Conservation (phyloP, 2,888 invertebrate genomes). For the Cabera pusaria region DNA sequence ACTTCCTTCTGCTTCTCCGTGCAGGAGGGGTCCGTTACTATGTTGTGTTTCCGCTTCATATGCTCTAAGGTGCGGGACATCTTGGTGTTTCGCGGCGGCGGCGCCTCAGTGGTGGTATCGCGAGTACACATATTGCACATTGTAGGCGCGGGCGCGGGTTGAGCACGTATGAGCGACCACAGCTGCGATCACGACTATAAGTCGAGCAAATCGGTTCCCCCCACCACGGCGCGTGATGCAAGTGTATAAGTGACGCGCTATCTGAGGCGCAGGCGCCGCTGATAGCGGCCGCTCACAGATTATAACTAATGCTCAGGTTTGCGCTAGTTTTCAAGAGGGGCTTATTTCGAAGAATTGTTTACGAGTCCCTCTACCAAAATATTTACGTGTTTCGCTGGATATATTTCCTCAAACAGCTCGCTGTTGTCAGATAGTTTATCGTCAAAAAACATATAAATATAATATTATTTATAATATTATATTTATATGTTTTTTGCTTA, state of each 20-base stretch:
- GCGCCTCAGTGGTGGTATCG: slow-evolving; percentile 46
- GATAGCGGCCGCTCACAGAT: too few relatives aligned
- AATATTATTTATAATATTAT: too few relatives aligned
- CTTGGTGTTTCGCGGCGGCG: slow-evolving; percentile 38
- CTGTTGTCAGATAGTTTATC: too few relatives aligned
- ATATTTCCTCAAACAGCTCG: too few relatives aligned
- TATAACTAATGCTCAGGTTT: slow-evolving; percentile 5
- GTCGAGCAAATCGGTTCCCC: slow-evolving; percentile 56
- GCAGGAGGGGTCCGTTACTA: slow-evolving; percentile 61
- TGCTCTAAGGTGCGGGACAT: slow-evolving; percentile 52
- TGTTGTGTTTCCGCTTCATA: slow-evolving; percentile 74
- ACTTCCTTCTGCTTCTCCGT: slow-evolving; percentile 63
- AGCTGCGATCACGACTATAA: slow-evolving; percentile 60
- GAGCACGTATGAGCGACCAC: slow-evolving; percentile 42
- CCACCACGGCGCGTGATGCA: slow-evolving; percentile 41
- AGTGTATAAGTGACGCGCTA: too few relatives aligned
- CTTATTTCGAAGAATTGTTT: not conserved
- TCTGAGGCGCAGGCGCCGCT: slow-evolving; percentile 36
- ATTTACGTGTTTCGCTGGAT: too few relatives aligned
- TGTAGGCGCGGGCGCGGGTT: slow-evolving; percentile 29
- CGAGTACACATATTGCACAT: slow-evolving; percentile 78
- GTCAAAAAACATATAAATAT: too few relatives aligned
- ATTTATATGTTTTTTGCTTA: too few relatives aligned
- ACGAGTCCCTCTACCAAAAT: too few relatives aligned
- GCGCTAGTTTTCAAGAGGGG: not conserved